These are phyloP conservation scores for Cyclargus thomasi DNA, from an alignment of 1,140 invertebrate genomes.

Conservation along the genomic window DNA sequence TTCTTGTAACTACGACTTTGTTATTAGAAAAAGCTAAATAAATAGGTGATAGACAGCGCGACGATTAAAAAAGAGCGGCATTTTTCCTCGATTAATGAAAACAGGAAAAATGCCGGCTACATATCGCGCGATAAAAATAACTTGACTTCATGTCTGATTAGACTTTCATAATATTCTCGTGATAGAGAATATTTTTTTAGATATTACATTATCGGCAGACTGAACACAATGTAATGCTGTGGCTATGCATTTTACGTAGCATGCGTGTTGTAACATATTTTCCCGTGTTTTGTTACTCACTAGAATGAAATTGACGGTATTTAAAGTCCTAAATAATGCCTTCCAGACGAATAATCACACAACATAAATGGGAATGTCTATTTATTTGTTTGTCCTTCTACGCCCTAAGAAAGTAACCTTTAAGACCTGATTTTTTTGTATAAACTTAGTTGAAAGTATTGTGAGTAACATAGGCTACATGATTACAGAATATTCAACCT, in stretches of 20 bases:
- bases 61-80: not conserved
- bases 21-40: no score
- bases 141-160: slow-evolving; percentile 7
- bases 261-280: not conserved
- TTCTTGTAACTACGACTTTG: no score
- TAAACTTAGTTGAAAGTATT: no score
- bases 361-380: no score
- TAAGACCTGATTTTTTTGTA: no score
- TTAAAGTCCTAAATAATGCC: no score
- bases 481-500: no score
- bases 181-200: not conserved
- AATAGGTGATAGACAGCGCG: not conserved
- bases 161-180: not conserved
- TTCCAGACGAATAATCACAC: no score
- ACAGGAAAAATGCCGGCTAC: not conserved
- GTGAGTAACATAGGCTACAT: no score
- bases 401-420: no score
- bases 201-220: slow-evolving; percentile 1
- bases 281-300: not conserved
- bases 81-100: not conserved
- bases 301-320: not conserved
- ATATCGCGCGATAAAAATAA: slow-evolving; percentile 12
- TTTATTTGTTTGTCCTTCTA: no score
- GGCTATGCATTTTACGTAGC: not conserved
- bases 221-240: not conserved